Base-by-base conservation (phyloP, 2,113 vertebrate genomes). In the Channa maculata region DNA sequence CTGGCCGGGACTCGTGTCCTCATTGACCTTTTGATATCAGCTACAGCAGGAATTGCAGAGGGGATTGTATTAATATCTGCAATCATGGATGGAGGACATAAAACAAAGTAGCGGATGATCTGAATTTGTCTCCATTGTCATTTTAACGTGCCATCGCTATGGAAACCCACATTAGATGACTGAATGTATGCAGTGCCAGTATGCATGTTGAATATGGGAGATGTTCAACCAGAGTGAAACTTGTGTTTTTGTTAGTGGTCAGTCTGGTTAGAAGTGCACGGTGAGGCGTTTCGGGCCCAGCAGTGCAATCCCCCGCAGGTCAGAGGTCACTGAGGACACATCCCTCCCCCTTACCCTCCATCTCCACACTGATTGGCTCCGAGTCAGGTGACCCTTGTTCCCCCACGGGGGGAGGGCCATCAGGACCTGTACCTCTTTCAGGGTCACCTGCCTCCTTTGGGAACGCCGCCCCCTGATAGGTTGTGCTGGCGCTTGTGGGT, bases 291-390 rank as follows among this genome's bases (percentile, higher is more conserved):
- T 39, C 78, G 90, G 92, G 86, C 89, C 92, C 93, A 84, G 84
- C 92, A 92, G 90, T 84, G 91, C 84, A 85, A 92, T 89, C 89
- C 92, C 87, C 78, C 67, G 86, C 77, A 93, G 91, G 83, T 85
- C 79, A 67, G 76, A 84, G 76, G 86, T 89, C 62, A 83, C 69
- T 46, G 73, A 79, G 80, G 86, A 92, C 43, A 80, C 69, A 81
- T 86, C 87, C 92, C 86, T 84, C 89, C 93, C 91, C 94, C 95
- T 96, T 96, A 96, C 95, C 95, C 95, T 95, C 94, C 88, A 94
- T 95, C 93, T 95, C 95, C 94, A 95, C 95, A 95, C 91, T 94
- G 94, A 94, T 93, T 87, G 93, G 92, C 92, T 94, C 92, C 91
- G 91, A 94, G 92, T 94, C 93, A 94, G 90, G 92, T 90, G 94